Conservation (phyloP, 1,140 invertebrate genomes). For the Melipona quadrifasciata region DNA sequence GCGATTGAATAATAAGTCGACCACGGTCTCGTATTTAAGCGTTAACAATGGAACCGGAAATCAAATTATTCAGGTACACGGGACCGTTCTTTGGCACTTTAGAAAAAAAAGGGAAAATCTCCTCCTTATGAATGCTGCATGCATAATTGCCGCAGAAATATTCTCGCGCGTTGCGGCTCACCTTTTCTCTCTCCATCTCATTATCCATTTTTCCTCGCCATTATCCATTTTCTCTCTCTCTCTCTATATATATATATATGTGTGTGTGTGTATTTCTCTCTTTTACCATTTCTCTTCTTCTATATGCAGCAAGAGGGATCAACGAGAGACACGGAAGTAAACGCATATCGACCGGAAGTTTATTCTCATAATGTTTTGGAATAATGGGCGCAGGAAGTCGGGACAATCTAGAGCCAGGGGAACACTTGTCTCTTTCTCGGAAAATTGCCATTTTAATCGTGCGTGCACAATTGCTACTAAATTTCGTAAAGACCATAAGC, state of each 20-base stretch:
- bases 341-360: constrained; percentile 53
- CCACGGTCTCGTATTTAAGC: neutral
- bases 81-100: neutral
- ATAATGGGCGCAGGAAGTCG: neutral
- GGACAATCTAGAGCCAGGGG: neutral
- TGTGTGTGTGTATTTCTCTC: too few relatives aligned
- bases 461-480: constrained; percentile 54
- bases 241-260: too few relatives aligned
- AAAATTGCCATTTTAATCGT: constrained; percentile 54
- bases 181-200: neutral
- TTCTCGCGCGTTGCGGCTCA: neutral
- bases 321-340: constrained; percentile 2
- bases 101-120: neutral
- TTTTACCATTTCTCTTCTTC: too few relatives aligned
- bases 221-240: neutral
- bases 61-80: neutral
- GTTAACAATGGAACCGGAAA: constrained; percentile 23
- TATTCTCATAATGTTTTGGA: constrained; percentile 39
- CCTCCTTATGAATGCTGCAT: neutral
- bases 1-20: neutral
- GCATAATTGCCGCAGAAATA: constrained; percentile 35
- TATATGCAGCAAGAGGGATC: neutral
- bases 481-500: constrained; percentile 45
- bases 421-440: constrained; percentile 46
- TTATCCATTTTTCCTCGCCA: neutral